Conservation (phyloP, 2,888 invertebrate species). For the Scrobipalpa costella region DNA sequence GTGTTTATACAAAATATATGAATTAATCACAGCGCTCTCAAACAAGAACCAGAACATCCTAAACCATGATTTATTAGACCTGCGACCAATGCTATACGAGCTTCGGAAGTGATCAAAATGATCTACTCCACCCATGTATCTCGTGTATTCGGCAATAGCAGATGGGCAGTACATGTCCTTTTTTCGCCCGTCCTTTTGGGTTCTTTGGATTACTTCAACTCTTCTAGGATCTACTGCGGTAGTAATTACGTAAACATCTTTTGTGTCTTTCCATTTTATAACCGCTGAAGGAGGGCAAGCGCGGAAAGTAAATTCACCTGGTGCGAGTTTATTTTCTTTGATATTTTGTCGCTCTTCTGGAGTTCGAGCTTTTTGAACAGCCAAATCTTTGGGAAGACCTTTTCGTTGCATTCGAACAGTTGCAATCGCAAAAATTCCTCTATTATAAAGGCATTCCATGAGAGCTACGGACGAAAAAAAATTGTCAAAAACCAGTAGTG, state of each 20-base stretch:
- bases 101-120: slow-evolving; percentile 32
- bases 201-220: slow-evolving; percentile 33
- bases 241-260: slow-evolving; percentile 30
- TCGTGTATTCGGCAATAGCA: slow-evolving; percentile 35
- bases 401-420: slow-evolving; percentile 33
- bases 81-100: slow-evolving; percentile 33
- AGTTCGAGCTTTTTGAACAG: slow-evolving; percentile 26
- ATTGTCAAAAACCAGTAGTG: slow-evolving; percentile 37
- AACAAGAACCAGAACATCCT: slow-evolving; percentile 36
- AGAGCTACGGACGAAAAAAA: slow-evolving; percentile 37
- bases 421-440: slow-evolving; percentile 32
- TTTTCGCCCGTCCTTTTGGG: slow-evolving; percentile 35
- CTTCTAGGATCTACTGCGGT: slow-evolving; percentile 35
- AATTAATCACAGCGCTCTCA: slow-evolving; percentile 34
- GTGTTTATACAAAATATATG: slow-evolving; percentile 29
- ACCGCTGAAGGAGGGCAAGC: slow-evolving; percentile 28
- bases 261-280: slow-evolving; percentile 32
- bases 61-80: slow-evolving; percentile 31
- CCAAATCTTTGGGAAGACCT: slow-evolving; percentile 35
- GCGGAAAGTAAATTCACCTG: slow-evolving; percentile 31
- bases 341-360: slow-evolving; percentile 28
- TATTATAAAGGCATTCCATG: slow-evolving; percentile 35
- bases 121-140: slow-evolving; percentile 33
- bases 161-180: slow-evolving; percentile 33
- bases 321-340: slow-evolving; percentile 22